Evolutionary conservation across 2,113 vertebrate genomes (phyloP), one percentile per base, ranked within the genome.

Genomic region (Ammodytes dubius): DNA sequence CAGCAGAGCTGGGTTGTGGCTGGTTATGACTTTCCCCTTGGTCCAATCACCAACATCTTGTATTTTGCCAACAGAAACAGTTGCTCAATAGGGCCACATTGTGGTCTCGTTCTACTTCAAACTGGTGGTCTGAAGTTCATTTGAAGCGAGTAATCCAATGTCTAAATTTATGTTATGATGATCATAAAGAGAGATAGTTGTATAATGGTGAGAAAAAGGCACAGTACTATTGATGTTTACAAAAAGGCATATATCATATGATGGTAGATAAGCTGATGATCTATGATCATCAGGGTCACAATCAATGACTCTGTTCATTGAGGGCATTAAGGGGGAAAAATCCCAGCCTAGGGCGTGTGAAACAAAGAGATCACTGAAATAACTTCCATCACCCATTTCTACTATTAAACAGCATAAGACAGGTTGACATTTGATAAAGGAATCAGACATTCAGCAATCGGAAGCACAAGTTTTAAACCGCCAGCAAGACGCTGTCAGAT

Each of bases 381-480:
- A n/a, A 40, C 4, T 49, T 14, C 3, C 5, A 49, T 5, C 19
- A 59, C 42, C 14, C 39, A 1, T 75, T 67, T 74, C 60, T 69
- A 35, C 37, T 17, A 6, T 43, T 69, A 40, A 46, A 37, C 39
- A 70, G 17, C 19, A 53, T 42, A 37, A 49, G 40, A 75, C 9
- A 60, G 35, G 15, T 15, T 53, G n/a, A 42, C 13, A 35, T 52
- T 57, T 65, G 40, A 63, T 50, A 63, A 39, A 57, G 42, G 11
- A 81, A 74, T 83, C 54, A 71, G 76, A 61, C 61, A 42, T 14
- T 56, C 57, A 74, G 39, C 17, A 37, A 27, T 4, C 10, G 0
- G 11, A 76, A 19, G 17, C 43, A n/a, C 13, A 37, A 46, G n/a
- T 27, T 60, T 75, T 1, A 70, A 57, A 45, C 15, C 3, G 45